Base-by-base conservation (phyloP, 2,888 invertebrate genomes). In the Drosophila robusta region DNA sequence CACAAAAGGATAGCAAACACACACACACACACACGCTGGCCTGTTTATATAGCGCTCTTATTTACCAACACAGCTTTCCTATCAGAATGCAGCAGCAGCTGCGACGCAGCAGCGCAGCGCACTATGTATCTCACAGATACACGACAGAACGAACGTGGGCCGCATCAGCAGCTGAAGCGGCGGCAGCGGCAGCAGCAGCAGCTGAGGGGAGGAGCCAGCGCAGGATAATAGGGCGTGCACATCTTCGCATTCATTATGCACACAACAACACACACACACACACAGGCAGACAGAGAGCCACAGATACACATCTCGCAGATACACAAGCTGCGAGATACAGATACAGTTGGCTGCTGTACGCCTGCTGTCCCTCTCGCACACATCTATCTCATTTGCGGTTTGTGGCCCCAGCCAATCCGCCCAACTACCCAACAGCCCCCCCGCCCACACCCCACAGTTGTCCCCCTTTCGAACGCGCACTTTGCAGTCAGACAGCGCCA, bases 201-300 rank as follows among this genome's bases (percentile, higher is more conserved):
- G 54, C 51, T 54, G 46, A 50, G 50, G 87, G 89, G 87, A 85
- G 87, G 87, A 89, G 80, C 80, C 63, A 86, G 44, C 64, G 46
- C 84, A 90, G 89, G 90, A 91, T 90, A 91, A 88, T 85, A 91
- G 90, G 91, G 91, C 92, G 92, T 89, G 82, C 83, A 91, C 89
- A 87, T 90, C 91, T 87, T 90, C 84, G 78, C 83, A 87, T 90
- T 82, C 82, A 90, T 88, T 90, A 87, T 89, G 75, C 82, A 89
- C 81, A 81, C 62, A n/a, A n/a, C n/a, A n/a, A n/a, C n/a, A 69
- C 55, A 70, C 62, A 66, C 60, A 68, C 39, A 62, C 41, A 70
- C 22, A 51, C 46, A 58, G 24, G 36, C 62, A 52, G 64, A 63
- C 41, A 39, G 61, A 66, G 56, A 69, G 52, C 49, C 55, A 55